A percentile compares a stretch with the other conserved stretches of the same genome.
Conservation (phyloP, 2,888 invertebrate species). For the Agonum fuliginosum region DNA sequence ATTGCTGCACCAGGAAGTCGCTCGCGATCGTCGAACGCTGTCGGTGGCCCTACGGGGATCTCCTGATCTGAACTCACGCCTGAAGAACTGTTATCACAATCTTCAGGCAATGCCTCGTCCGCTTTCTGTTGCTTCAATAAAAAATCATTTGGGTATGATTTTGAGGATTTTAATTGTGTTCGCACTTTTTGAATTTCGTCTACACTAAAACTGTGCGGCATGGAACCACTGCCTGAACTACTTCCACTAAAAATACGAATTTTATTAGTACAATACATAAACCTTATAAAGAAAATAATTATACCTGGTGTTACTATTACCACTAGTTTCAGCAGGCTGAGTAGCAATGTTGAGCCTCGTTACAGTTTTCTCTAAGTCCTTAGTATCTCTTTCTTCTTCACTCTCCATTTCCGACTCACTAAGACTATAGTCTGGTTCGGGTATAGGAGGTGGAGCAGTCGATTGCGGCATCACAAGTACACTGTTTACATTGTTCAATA, state of each 20-base stretch:
- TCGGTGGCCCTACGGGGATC: conserved; percentile 75
- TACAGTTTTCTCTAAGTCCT: conserved; percentile 75
- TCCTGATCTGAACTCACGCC: conserved; percentile 93
- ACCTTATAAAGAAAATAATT: conserved; percentile 29
- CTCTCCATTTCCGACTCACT: conserved; percentile 86
- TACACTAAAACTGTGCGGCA: conserved; percentile 90
- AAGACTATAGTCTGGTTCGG: conserved; percentile 93
- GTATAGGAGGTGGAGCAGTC: conserved; percentile 83
- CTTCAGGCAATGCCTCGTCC: conserved; percentile 76
- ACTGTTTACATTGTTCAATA: conserved; percentile 50
- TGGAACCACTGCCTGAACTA: conserved; percentile 82
- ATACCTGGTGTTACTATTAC: conserved; percentile 84
- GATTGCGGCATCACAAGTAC: conserved; percentile 62
- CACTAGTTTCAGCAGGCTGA: conserved; percentile 81
- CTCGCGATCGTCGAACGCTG: conserved; percentile 71
- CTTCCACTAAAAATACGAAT: conserved; percentile 77
- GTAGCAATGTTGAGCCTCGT: conserved; percentile 70
- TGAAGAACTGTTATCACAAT: conserved; percentile 91
- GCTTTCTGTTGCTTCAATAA: conserved; percentile 73
- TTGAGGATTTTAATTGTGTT: conserved; percentile 88
- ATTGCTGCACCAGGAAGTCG: conserved; percentile 60
- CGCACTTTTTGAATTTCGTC: conserved; percentile 93
- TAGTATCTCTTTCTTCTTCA: conserved; percentile 73
- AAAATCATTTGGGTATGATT: conserved; percentile 91
- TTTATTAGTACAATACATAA: conserved; percentile 9